Base-by-base conservation (phyloP, 2,113 vertebrate genomes). In the Microtus richardsoni region DNA sequence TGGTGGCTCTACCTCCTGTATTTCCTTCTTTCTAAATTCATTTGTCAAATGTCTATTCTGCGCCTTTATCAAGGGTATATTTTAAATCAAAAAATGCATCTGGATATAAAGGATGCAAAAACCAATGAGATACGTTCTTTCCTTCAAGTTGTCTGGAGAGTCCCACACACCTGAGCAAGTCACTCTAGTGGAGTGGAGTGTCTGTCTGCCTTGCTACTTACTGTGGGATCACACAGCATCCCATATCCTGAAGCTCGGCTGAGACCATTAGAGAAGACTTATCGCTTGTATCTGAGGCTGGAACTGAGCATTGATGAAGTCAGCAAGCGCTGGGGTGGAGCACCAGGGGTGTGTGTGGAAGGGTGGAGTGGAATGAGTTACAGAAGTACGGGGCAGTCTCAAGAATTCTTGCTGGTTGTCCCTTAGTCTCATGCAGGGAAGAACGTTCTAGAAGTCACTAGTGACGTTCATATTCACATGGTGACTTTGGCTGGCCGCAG, bases 21-120 rank as follows among this genome's bases (percentile, higher is more conserved):
- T 62, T 93, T 88, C 16, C 47, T 86, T 74, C 90, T 85, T 89
- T 89, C 70, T 5, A 24, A 84, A 92, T 91, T 54, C 30, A 80
- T 74, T 52, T 39, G 5, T 62, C 71, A 86, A 91, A 60, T 74
- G 82, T 36, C 33, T 73, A 0, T 30, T 54, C 21, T 39, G 52
- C 36, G 71, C n/a, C 84, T 68, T 68, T 41, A 58, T 74, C n/a
- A 71, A 94, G 52, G 60, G 64, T 54, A 19, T 73, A 0, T 62
- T 66, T n/a, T 60, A 33, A n/a, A 73, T 39, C 21, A 79, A 84
- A 86, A n/a, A 71, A 52, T 39, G 39, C 58, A 80, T 52, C 88
- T 28, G 26, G n/a, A 26, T 71, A 30, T 28, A 62, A 62, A 62
- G 16, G 73, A 94, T n/a, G 71, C 54, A 41, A 62, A 73, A 75